Conservation (phyloP, 2,888 invertebrate species). For the Sabellastarte sp. region DNA sequence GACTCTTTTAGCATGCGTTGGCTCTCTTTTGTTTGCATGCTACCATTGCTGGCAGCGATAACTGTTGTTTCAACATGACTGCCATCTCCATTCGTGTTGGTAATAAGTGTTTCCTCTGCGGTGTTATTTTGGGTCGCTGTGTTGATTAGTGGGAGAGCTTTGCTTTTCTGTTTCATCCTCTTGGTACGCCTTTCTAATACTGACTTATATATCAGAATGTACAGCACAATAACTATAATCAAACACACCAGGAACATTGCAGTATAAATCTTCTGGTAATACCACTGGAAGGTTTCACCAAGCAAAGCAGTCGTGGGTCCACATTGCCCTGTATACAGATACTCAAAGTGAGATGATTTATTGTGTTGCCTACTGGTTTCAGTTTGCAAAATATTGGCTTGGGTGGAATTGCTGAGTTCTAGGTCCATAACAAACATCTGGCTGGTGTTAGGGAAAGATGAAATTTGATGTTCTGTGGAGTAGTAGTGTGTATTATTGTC, state of each 20-base stretch:
- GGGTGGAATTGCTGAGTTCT: background rate
- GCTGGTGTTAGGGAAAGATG: background rate
- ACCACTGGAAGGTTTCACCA: conserved; percentile 31
- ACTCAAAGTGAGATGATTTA: background rate
- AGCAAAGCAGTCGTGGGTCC: conserved; percentile 33
- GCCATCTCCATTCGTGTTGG: background rate
- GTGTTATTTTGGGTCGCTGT: background rate
- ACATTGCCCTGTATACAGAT: conserved; percentile 35
- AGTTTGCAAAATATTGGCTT: background rate
- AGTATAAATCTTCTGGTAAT: conserved; percentile 51
- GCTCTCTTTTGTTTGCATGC: background rate
- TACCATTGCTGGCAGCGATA: background rate
- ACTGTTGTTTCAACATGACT: too few relatives aligned
- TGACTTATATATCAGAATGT: conserved; percentile 49
- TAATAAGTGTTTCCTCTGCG: too few relatives aligned
- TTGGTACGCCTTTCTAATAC: background rate
- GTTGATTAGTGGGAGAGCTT: background rate
- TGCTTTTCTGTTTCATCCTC: background rate
- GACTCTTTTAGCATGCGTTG: background rate
- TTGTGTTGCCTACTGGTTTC: background rate
- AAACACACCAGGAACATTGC: conserved; percentile 50
- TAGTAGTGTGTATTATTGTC: too few relatives aligned
- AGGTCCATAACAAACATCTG: background rate
- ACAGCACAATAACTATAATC: conserved; percentile 54
- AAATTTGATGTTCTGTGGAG: background rate